Evolutionary conservation across 2,888 invertebrate species (phyloP).

Genomic region (Apodemia duryi): DNA sequence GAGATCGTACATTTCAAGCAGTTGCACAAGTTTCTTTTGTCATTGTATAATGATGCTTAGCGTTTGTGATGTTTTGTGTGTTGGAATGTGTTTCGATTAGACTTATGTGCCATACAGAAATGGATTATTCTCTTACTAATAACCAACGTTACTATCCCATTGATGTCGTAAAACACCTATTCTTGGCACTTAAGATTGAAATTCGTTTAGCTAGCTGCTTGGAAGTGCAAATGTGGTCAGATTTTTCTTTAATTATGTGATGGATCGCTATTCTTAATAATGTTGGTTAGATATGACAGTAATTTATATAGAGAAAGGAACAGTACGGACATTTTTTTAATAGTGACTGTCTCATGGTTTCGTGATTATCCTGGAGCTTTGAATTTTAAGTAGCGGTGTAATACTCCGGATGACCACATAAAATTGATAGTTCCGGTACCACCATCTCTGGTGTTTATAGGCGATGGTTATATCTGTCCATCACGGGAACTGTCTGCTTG

Average conservation of each 20-base stretch:
- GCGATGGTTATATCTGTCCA: too few relatives aligned
- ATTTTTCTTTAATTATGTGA: slow-evolving; percentile 39
- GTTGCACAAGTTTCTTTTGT: slow-evolving; percentile 76
- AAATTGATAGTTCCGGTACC: too few relatives aligned
- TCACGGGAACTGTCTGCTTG: too few relatives aligned
- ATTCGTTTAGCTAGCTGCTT: slow-evolving; percentile 27
- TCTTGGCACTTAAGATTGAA: slow-evolving; percentile 28
- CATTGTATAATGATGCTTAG: slow-evolving; percentile 72
- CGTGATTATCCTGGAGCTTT: too few relatives aligned
- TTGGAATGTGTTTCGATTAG: slow-evolving; percentile 66
- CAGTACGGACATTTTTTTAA: slow-evolving; percentile 27
- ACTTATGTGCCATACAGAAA: slow-evolving; percentile 46
- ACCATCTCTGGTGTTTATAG: too few relatives aligned
- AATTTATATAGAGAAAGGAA: slow-evolving; percentile 45
- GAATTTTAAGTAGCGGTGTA: too few relatives aligned
- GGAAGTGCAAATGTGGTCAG: slow-evolving; percentile 33
- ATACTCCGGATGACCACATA: too few relatives aligned
- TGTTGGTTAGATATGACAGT: slow-evolving; percentile 39
- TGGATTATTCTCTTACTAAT: slow-evolving; percentile 39
- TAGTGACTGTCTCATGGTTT: too few relatives aligned
- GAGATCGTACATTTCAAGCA: slow-evolving; percentile 58
- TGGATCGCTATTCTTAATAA: slow-evolving; percentile 42
- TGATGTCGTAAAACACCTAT: slow-evolving; percentile 24
- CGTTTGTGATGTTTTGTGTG: slow-evolving; percentile 67
- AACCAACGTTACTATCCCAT: slow-evolving; percentile 29